Evolutionary conservation across 2,113 vertebrate genomes (phyloP).

Genomic region (Irena cyanogastra): DNA sequence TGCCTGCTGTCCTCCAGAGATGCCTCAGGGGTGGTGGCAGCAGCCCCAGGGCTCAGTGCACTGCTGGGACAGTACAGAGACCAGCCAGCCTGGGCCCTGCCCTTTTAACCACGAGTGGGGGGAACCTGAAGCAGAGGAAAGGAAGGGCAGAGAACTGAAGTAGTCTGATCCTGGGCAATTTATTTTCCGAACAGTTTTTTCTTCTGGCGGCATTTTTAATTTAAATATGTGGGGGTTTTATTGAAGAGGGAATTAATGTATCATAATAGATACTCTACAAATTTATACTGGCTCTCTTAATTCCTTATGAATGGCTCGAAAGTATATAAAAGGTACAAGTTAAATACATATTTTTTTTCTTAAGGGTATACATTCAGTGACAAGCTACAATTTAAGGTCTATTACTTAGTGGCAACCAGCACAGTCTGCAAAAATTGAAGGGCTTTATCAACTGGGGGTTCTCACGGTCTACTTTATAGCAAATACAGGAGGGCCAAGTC

Average conservation of each 20-base stretch:
- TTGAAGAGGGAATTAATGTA: neutral
- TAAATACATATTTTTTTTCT: neutral
- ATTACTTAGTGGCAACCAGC: neutral
- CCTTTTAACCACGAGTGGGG: neutral
- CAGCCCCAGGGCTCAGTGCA: neutral
- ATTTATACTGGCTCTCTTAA: neutral
- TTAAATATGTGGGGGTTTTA: neutral
- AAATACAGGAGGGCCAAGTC: neutral
- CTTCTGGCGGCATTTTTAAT: neutral
- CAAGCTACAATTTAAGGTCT: neutral
- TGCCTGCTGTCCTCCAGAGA: neutral
- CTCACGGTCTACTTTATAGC: neutral
- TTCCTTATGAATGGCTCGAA: neutral
- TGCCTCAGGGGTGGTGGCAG: neutral
- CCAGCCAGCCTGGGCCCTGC: rapidly evolving
- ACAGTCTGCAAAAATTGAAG: neutral
- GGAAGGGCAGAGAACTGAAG: neutral
- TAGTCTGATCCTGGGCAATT: neutral
- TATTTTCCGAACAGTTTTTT: neutral
- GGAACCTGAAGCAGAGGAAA: neutral
- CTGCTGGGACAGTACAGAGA: rapidly evolving
- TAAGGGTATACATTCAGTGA: neutral
- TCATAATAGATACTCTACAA: neutral
- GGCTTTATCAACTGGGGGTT: neutral
- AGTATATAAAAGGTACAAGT: neutral